Conservation (phyloP, 2,113 vertebrate genomes). For the Meles meles region DNA sequence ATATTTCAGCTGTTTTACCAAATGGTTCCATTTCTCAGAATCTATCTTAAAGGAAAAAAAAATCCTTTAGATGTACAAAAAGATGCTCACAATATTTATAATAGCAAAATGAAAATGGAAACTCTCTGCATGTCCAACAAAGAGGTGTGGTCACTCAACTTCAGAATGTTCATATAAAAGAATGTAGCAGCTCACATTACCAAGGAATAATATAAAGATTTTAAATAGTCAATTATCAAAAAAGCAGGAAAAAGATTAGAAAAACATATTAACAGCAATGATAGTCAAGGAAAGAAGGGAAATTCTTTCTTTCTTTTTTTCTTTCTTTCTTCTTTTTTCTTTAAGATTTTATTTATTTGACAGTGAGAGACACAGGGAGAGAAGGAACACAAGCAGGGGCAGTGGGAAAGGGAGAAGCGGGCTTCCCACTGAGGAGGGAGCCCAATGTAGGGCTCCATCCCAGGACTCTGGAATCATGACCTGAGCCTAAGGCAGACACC, state of each 20-base stretch:
- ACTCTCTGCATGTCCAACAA: no score
- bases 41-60: constrained; percentile 34
- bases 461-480: no score
- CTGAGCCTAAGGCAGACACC: no score
- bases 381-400: no score
- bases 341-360: no score
- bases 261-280: background rate
- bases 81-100: background rate
- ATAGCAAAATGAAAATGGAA: background rate
- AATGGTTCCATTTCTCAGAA: constrained; percentile 49
- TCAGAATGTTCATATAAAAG: background rate
- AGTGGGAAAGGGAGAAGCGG: no score
- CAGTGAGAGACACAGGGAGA: no score
- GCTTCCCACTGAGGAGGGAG: no score
- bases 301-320: background rate
- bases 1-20: constrained; percentile 41
- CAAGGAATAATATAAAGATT: background rate
- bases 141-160: background rate
- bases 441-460: no score
- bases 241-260: background rate
- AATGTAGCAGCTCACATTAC: background rate
- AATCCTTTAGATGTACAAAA: background rate
- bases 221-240: background rate
- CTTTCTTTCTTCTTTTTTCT: no score
- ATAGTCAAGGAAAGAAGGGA: background rate